Evolutionary conservation across 2,888 invertebrate species (phyloP), one percentile per base, ranked within the genome.

Genomic region (Cataglyphis rosenhaueri): DNA sequence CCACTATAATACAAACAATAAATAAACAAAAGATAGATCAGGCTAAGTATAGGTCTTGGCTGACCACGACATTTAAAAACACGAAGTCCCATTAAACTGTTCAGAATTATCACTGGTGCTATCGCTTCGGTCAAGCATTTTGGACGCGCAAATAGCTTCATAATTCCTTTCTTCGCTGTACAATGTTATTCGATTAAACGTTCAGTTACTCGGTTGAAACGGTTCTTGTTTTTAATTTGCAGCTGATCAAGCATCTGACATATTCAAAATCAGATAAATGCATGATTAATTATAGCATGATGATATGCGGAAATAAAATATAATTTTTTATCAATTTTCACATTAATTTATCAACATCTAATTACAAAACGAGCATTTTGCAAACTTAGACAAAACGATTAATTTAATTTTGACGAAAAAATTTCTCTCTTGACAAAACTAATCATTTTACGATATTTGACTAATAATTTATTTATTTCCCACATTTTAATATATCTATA

Each of bases 21-120:
- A 2, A 70, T 4, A 29, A 70, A 0, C 18, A 61, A 21, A 25
- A 79, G 10, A 25, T 83, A 83, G 0, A 81, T 44, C 15, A 84
- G n/a, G 10, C 74, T 82, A 4, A 68, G 12, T 15, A 73, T 12
- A 12, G 66, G 41, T 25, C 41, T 41, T 3, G 68, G 12, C 0
- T 44, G 59, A 8, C n/a, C 62, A 1, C 25, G 66, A 59, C 66
- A 81, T n/a, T 68, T 62, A 25, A 83, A 73, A 48, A 2, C 1
- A n/a, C 61, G 68, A 38, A 82, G 55, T 44, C 83, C 79, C 10
- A 70, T 4, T n/a, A 79, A 1, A 48, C 0, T 35, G 0, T 6
- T 38, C 0, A 70, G 4, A 44, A 0, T 70, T 35, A 44, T 48
- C 18, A 70, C 6, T 25, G 10, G 0, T 9, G 18, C 25, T 48